phyloP scores from a whole-genome alignment of 2,888 invertebrate species.

The Drosophila pseudotalamancana region DNA sequence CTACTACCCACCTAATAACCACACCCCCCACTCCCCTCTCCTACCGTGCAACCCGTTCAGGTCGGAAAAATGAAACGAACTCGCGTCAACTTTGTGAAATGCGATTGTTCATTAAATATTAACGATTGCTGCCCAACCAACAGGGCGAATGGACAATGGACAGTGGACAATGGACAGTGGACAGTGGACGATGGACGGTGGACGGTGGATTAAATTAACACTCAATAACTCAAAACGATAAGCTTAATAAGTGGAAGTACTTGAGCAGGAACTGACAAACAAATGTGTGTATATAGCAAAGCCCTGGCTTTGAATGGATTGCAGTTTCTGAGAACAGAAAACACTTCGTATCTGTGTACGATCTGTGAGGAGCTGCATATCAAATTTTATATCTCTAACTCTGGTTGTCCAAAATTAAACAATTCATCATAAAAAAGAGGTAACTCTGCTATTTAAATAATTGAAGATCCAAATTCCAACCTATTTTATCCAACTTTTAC shows the following conservation, averaged over 20 bases:
- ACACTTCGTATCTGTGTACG: no score
- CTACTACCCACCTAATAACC: no score
- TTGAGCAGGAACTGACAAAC: no score
- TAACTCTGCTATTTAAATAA: no score
- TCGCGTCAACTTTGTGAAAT: conserved; percentile 59
- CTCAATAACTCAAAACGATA: neutral
- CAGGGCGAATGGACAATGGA: conserved; percentile 26
- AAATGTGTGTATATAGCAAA: neutral
- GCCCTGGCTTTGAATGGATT: neutral
- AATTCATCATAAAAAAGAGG: no score
- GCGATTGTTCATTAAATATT: conserved; percentile 81
- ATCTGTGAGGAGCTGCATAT: no score
- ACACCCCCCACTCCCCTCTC: neutral
- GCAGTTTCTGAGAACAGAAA: no score
- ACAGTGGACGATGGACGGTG: conserved; percentile 22
- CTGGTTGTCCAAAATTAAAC: no score
- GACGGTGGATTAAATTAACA: conserved; percentile 1
- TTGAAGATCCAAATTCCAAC: no score
- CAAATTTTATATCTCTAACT: no score
- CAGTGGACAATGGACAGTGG: conserved; percentile 21
- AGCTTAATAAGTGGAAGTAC: neutral
- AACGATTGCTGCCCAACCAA: conserved; percentile 58
- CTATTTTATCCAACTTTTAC: no score
- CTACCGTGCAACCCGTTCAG: neutral
- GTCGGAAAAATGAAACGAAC: conserved; percentile 32